phyloP scores from a whole-genome alignment of 1,140 invertebrate genomes.

The Kradibia gibbosae region DNA sequence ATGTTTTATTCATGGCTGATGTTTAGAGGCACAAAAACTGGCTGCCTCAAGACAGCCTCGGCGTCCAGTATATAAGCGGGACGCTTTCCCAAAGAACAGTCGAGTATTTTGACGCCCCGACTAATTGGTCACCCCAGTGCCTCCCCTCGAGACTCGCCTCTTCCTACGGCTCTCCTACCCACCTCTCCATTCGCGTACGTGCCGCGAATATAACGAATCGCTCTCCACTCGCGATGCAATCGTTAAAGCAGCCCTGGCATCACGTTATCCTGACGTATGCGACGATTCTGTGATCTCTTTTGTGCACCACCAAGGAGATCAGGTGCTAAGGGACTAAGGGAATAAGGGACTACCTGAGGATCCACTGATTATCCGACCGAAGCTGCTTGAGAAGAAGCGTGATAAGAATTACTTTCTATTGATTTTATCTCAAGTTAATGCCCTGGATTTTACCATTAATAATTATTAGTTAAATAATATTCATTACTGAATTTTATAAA shows the following conservation, averaged over 20 bases:
- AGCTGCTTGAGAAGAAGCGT: neutral
- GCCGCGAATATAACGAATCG: conserved; percentile 55
- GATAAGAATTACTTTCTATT: too few relatives aligned
- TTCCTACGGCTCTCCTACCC: neutral
- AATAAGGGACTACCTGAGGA: neutral
- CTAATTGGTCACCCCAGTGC: conserved; percentile 57
- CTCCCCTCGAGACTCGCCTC: neutral
- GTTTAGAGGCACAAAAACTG: conserved; percentile 57
- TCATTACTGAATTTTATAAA: too few relatives aligned
- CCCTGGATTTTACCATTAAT: too few relatives aligned
- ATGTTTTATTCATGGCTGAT: conserved; percentile 68
- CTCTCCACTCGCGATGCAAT: neutral
- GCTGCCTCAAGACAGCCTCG: neutral
- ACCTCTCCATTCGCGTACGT: conserved; percentile 47
- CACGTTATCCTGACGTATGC: neutral
- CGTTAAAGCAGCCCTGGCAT: conserved; percentile 12
- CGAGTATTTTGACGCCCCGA: conserved; percentile 67
- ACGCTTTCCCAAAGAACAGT: conserved; percentile 61
- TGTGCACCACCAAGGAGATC: neutral
- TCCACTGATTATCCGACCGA: neutral
- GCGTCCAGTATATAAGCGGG: conserved; percentile 60
- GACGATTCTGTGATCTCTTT: neutral
- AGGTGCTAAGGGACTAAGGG: too few relatives aligned
- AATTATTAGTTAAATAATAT: too few relatives aligned
- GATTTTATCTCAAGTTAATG: too few relatives aligned